Conservation (phyloP, 2,888 invertebrate genomes). For the Pyrgus malvae region DNA sequence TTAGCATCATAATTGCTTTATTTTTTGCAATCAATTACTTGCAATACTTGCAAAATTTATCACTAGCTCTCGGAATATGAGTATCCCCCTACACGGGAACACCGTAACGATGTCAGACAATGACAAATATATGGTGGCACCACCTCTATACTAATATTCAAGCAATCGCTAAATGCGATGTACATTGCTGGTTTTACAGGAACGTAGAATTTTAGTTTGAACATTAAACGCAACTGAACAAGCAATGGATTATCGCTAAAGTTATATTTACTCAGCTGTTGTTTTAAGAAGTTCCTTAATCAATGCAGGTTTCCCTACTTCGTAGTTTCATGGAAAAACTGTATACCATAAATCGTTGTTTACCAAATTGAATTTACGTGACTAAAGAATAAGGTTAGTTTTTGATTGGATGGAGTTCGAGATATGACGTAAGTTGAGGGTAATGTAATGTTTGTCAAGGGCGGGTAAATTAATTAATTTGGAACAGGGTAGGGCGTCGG, state of each 20-base stretch:
- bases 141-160: neutral
- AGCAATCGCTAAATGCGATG: too few species aligned
- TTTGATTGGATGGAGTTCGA: neutral
- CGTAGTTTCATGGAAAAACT: constrained; percentile 10
- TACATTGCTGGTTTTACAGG: constrained; percentile 3
- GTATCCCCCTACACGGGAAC: constrained; percentile 5
- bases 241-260: constrained; percentile 1
- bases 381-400: neutral
- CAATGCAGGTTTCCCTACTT: constrained; percentile 16
- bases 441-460: constrained; percentile 34
- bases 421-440: constrained; percentile 15
- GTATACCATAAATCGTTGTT: neutral
- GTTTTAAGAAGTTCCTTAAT: constrained; percentile 19
- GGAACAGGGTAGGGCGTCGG: constrained; percentile 26
- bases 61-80: too few species aligned
- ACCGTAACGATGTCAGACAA: constrained; percentile 17
- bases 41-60: too few species aligned
- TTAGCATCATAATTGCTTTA: too few species aligned
- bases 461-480: constrained; percentile 39
- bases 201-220: neutral
- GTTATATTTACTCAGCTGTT: neutral
- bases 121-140: constrained; percentile 19
- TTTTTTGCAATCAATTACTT: too few species aligned
- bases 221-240: neutral
- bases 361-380: neutral